Conservation (phyloP, 1,140 invertebrate species). For the Homarus americanus region DNA sequence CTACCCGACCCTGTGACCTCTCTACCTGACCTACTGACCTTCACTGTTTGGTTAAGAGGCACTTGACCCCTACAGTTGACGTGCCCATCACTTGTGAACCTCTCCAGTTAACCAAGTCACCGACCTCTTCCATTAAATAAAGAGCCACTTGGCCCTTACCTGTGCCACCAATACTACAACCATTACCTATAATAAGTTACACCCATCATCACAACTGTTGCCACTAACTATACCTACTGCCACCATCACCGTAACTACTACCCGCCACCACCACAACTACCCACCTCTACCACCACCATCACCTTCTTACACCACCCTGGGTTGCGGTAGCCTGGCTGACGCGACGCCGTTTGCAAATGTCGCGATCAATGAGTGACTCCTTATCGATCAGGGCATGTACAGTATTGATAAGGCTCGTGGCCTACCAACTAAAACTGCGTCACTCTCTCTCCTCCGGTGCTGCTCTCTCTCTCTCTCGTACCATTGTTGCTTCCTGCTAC, state of each 20-base stretch:
- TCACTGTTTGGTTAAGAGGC: too few relatives aligned
- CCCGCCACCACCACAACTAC: too few relatives aligned
- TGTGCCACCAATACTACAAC: too few relatives aligned
- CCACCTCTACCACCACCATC: too few relatives aligned
- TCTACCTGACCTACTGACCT: not conserved
- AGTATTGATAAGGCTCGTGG: slow-evolving; percentile 39
- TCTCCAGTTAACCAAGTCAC: too few relatives aligned
- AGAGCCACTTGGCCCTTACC: not conserved
- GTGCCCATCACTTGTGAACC: too few relatives aligned
- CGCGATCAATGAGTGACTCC: slow-evolving; percentile 57
- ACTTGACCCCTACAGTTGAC: too few relatives aligned
- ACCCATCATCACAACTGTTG: too few relatives aligned
- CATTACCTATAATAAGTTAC: too few relatives aligned
- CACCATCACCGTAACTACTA: too few relatives aligned
- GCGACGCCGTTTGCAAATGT: slow-evolving; percentile 42
- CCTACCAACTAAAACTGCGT: slow-evolving; percentile 10
- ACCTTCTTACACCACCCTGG: too few relatives aligned
- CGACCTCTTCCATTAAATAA: not conserved
- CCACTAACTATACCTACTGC: too few relatives aligned
- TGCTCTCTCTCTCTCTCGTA: not conserved
- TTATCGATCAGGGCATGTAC: slow-evolving; percentile 29
- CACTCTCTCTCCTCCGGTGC: not conserved
- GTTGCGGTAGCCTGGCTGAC: not conserved
- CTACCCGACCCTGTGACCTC: not conserved
- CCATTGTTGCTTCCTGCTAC: slow-evolving; percentile 32